These are phyloP conservation scores for Mythimna vitellina DNA, from an alignment of 2,888 invertebrate genomes.

Conservation along the genomic window DNA sequence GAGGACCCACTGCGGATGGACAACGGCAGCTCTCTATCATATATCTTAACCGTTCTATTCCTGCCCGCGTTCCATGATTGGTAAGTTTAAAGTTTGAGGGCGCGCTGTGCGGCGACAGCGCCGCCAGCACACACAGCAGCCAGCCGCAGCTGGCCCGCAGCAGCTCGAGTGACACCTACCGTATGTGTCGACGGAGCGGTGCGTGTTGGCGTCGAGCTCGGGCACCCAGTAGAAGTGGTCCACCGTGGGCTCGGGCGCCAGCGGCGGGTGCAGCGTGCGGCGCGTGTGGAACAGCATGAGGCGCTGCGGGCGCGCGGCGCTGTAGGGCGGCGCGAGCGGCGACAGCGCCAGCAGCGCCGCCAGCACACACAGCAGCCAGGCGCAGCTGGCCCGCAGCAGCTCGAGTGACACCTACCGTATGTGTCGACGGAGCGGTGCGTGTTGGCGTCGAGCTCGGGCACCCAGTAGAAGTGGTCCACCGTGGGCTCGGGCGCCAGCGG, in stretches of 20 bases:
- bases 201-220: conserved; percentile 94
- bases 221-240: conserved; percentile 92
- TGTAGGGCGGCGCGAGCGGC: conserved; percentile 91
- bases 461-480: conserved; percentile 91
- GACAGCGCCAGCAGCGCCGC: conserved; percentile 74
- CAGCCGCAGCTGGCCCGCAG: too few species aligned
- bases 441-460: conserved; percentile 94
- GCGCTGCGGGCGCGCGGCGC: conserved; percentile 92
- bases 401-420: conserved; percentile 52
- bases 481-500: conserved; percentile 85
- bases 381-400: too few species aligned
- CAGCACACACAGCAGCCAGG: neutral
- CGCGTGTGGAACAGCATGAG: conserved; percentile 93
- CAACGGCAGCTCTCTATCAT: too few species aligned
- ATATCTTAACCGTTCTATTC: too few species aligned
- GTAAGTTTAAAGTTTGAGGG: too few species aligned
- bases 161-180: conserved; percentile 42
- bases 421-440: conserved; percentile 87
- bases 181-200: conserved; percentile 76
- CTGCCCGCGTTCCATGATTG: too few species aligned
- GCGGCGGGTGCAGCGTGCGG: conserved; percentile 90
- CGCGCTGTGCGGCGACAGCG: too few species aligned
- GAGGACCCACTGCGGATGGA: conserved; percentile 55
- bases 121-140: too few species aligned
- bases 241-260: conserved; percentile 76